phyloP scores from a whole-genome alignment of 2,888 invertebrate species.

The Mycalesis mineus region DNA sequence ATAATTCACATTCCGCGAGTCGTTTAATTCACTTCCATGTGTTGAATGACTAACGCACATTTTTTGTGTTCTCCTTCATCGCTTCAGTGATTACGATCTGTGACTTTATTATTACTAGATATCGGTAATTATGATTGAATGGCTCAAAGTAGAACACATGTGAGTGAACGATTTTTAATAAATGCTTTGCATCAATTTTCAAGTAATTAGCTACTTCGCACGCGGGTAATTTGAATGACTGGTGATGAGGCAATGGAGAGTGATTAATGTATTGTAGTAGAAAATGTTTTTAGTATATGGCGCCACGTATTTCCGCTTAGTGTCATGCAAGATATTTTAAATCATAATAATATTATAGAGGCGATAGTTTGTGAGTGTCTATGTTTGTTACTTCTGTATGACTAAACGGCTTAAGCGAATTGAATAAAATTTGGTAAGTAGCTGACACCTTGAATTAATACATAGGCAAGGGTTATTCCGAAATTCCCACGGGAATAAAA shows the following conservation, averaged over 20 bases:
- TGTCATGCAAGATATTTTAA: no score
- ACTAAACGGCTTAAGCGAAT: no score
- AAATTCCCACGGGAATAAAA: no score
- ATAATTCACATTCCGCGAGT: slow-evolving; percentile 17
- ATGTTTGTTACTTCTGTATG: no score
- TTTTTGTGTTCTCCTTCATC: slow-evolving; percentile 9
- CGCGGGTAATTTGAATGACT: neutral
- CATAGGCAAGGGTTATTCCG: no score
- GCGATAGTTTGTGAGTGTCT: no score
- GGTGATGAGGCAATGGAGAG: neutral
- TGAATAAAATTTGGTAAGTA: no score
- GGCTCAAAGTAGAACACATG: slow-evolving; percentile 16
- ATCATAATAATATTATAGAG: no score
- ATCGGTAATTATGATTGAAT: slow-evolving; percentile 8
- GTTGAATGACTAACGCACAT: slow-evolving; percentile 9
- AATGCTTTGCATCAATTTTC: slow-evolving; percentile 12
- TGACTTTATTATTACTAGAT: slow-evolving; percentile 9
- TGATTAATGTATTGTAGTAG: neutral
- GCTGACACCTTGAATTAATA: no score
- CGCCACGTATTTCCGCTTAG: no score
- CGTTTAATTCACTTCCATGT: slow-evolving; percentile 16
- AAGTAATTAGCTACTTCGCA: neutral
- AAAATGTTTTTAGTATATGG: neutral
- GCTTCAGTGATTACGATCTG: slow-evolving; percentile 19
- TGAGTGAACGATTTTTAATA: slow-evolving; percentile 43